Evolutionary conservation across 2,113 vertebrate genomes (phyloP), one percentile per base, ranked within the genome.

Genomic region (Chiloscyllium plagiosum): DNA sequence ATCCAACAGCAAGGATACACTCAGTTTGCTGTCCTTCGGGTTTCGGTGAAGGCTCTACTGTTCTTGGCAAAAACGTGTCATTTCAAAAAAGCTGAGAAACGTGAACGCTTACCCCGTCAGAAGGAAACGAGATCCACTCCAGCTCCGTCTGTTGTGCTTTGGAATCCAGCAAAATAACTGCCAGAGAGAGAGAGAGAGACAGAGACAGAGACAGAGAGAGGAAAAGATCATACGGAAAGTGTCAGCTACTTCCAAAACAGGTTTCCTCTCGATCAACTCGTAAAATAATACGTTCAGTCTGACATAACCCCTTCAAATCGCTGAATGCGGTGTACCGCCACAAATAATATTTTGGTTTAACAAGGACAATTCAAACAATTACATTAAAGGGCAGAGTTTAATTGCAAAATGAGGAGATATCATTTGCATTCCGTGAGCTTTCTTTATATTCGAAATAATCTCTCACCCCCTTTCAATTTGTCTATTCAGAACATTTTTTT

Each of bases 71-170:
- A 94, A 47, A 10, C 47, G 3, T 68, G 85, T 69, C 19, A 42
- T 47, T 66, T 47, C 68, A n/a, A 29, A 72, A 95, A 10, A 15
- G 42, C 4, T 70, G 24, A 69, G 37, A 72, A 6, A 52, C 37
- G 1, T 69, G 12, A 50, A 94, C n/a, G 97, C 99, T 98, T 98
- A 99, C 99, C 98, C 99, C 99, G 97, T 98, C 99, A 96, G 99
- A 98, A 97, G 99, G 99, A 98, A 98, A 99, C 96, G 99, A 99
- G 98, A 99, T 99, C 99, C 99, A 99, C 98, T 99, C 99, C 97
- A 99, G 97, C 95, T 99, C 99, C 97, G 99, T 99, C 97, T 99
- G 99, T 98, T 99, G 99, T 98, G 99, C 99, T 98, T 99, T 99
- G 97, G 99, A 99, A 97, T 99, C 99, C 98, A 99, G 97, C 97